These are phyloP conservation scores for Sciurus carolinensis DNA, from an alignment of 2,797 vertebrate species.

Conservation along the genomic window DNA sequence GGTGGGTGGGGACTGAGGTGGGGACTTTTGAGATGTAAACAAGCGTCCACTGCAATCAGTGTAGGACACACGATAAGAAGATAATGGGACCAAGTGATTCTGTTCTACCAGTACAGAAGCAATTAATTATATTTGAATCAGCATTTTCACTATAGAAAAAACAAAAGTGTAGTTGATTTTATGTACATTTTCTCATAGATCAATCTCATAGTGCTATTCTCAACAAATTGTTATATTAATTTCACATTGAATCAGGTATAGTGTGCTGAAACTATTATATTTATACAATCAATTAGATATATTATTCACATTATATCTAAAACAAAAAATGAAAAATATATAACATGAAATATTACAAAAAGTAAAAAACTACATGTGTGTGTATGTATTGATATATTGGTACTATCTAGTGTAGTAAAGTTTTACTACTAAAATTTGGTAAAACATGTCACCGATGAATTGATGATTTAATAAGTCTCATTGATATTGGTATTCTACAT, in stretches of 20 bases:
- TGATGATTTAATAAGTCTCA: background rate
- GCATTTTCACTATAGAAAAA: background rate
- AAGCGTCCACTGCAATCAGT: background rate
- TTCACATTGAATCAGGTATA: background rate
- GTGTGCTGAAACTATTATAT: background rate
- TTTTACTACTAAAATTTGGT: constrained; percentile 18
- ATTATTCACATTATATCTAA: no score
- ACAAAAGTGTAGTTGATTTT: background rate
- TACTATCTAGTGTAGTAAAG: background rate
- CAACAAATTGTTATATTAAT: background rate
- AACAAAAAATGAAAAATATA: background rate
- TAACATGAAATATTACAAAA: background rate
- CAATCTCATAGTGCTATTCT: background rate
- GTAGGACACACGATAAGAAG: background rate
- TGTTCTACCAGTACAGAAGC: background rate
- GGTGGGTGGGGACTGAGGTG: no score
- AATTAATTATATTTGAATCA: background rate
- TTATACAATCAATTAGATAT: background rate
- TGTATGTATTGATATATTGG: background rate
- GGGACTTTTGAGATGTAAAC: background rate
- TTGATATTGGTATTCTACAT: background rate
- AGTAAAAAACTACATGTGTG: background rate
- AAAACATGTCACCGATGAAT: background rate
- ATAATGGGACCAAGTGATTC: background rate
- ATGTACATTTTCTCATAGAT: background rate